Base-by-base conservation (phyloP, 2,797 vertebrate species). In the Moxostoma hubbsi region DNA sequence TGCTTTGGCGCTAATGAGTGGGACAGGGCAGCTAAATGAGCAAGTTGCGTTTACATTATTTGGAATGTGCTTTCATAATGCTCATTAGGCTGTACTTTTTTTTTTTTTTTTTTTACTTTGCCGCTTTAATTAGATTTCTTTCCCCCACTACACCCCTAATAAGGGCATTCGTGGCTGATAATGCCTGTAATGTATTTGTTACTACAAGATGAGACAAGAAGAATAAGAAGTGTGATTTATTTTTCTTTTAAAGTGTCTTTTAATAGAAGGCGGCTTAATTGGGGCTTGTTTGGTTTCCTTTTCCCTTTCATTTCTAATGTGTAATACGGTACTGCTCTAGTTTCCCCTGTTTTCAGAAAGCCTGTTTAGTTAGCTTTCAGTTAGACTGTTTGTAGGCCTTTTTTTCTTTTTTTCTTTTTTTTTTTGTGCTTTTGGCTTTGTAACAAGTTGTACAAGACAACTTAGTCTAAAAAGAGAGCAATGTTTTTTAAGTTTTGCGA, bases 161-260 rank as follows among this genome's bases (percentile, higher is more conserved):
- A 86, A 88, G 86, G 82, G 86, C 82, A 81, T 86, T 84, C 82
- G 68, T 81, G 88, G 89, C 85, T 86, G 85, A 91, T 91, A 90
- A 93, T 86, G 90, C 85, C 90, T 90, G 90, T 91, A 90, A 92
- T 91, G 88, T 85, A 85, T 93, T 92, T 92, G 91, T 92, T 91
- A 88, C 87, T 90, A 92, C 91, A 89, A 84, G 84, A 89, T 68
- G 82, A 91, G 83, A 92, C 86, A 86, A 78, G 85, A 80, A 85
- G 83, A 83, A 80, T 84, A 87, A 80, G 81, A 87, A 84, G 82
- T 82, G 36, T 82, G 86, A 88, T 86, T 86, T 85, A 87, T 89
- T 91, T 87, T 82, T 86, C 85, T 84, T 87, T 87, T 89, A 87
- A 90, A 90, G 86, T 83, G 85, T 84, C 85, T 86, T 76, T 87